Percentiles rank a stretch among this genome's conserved stretches.
Conservation (phyloP, 2,888 invertebrate genomes). For the Trichogramma evanescens region DNA sequence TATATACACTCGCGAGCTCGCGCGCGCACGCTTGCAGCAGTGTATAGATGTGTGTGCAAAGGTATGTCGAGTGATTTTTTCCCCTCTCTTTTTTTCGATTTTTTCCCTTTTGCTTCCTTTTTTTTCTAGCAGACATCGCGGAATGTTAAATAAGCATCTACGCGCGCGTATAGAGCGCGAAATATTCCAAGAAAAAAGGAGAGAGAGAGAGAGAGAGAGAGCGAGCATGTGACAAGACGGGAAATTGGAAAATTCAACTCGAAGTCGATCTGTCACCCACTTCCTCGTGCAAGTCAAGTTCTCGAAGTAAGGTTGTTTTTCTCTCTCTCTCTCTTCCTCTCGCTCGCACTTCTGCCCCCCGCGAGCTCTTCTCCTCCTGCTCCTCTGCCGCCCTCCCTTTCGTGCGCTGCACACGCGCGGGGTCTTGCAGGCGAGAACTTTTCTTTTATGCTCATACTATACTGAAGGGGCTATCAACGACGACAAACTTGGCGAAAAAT, state of each 20-base stretch:
- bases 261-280: constrained; percentile 27
- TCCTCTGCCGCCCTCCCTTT: constrained; percentile 19
- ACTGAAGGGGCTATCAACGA: too few species aligned
- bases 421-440: too few species aligned
- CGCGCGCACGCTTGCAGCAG: too few species aligned
- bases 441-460: too few species aligned
- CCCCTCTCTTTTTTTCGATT: constrained; percentile 20
- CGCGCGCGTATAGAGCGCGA: not conserved
- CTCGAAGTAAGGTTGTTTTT: not conserved
- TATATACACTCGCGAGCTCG: too few species aligned
- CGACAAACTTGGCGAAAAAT: too few species aligned
- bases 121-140: constrained; percentile 6
- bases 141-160: constrained; percentile 39
- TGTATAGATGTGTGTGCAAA: too few species aligned
- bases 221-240: constrained; percentile 37
- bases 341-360: constrained; percentile 8
- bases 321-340: constrained; percentile 13
- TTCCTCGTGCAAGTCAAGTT: not conserved
- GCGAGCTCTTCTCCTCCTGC: not conserved
- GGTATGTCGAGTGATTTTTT: constrained; percentile 35
- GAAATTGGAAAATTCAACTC: constrained; percentile 44
- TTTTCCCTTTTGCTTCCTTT: too few species aligned
- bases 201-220: not conserved
- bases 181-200: not conserved
- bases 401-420: constrained; percentile 23